Conservation (phyloP, 2,113 vertebrate genomes). For the Clinocottus analis region DNA sequence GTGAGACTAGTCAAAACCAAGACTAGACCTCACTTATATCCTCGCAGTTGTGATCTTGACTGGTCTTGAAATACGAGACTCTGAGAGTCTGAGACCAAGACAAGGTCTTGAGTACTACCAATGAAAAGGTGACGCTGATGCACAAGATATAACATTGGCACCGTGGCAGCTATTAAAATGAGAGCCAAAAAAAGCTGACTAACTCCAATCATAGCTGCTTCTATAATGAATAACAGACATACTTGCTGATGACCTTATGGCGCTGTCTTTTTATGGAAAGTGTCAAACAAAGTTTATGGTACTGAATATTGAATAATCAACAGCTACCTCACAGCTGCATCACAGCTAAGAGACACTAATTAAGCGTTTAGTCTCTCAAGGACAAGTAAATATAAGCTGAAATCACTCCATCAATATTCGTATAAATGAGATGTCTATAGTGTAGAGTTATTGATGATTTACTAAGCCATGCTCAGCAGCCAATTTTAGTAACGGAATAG, state of each 20-base stretch:
- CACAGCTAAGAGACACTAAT: slow-evolving; percentile 22
- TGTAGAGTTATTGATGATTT: not conserved
- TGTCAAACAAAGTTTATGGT: not conserved
- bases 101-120: not conserved
- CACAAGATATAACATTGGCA: not conserved
- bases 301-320: not conserved
- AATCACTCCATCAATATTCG: slow-evolving; percentile 21
- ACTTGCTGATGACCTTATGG: not conserved
- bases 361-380: too few species aligned
- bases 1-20: too few species aligned
- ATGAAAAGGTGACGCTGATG: not conserved
- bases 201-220: not conserved
- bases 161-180: not conserved
- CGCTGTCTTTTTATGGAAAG: not conserved
- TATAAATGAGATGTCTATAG: slow-evolving; percentile 2
- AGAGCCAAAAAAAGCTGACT: not conserved
- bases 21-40: too few species aligned
- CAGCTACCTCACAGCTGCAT: not conserved
- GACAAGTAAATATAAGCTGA: too few species aligned
- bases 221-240: not conserved
- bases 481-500: not conserved
- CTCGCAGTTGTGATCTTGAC: too few species aligned
- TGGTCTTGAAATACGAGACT: too few species aligned
- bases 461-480: not conserved
- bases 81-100: not conserved